A percentile compares a stretch with the other conserved stretches of the same genome.
Evolutionary conservation across 2,797 vertebrate genomes (phyloP).

Genomic region (Taenioides sp.): DNA sequence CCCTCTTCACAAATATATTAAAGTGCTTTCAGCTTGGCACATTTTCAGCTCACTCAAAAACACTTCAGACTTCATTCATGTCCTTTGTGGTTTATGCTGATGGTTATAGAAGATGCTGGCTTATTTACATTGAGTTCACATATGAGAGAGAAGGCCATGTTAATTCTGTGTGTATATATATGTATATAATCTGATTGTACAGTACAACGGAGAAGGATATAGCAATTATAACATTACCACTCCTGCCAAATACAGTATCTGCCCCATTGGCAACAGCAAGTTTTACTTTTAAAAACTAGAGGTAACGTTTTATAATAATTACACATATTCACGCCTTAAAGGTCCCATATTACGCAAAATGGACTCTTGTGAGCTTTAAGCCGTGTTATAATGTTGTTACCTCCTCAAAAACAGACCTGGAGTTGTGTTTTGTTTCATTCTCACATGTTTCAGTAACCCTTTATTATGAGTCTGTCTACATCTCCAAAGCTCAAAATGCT

Average conservation of each 20-base stretch:
- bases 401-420: no score
- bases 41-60: slow-evolving; percentile 28
- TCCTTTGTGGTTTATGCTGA: slow-evolving; percentile 22
- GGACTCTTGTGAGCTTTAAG: no score
- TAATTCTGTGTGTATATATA: no score
- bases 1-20: slow-evolving; percentile 29
- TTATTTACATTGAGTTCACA: slow-evolving; percentile 9
- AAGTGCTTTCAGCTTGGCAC: slow-evolving; percentile 63
- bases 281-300: background rate
- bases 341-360: no score
- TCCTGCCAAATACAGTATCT: background rate
- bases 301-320: no score
- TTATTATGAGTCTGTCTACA: no score
- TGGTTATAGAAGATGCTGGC: slow-evolving; percentile 10
- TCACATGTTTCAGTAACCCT: no score
- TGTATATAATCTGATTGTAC: background rate
- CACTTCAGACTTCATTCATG: slow-evolving; percentile 17
- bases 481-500: no score
- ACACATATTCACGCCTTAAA: no score
- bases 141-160: slow-evolving; percentile 3
- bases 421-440: no score
- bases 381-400: no score
- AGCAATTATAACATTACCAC: background rate
- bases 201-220: slow-evolving; percentile 5
- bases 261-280: background rate